Conservation (phyloP, 1,140 invertebrate species). For the Daktulosphaira vitifoliae region DNA sequence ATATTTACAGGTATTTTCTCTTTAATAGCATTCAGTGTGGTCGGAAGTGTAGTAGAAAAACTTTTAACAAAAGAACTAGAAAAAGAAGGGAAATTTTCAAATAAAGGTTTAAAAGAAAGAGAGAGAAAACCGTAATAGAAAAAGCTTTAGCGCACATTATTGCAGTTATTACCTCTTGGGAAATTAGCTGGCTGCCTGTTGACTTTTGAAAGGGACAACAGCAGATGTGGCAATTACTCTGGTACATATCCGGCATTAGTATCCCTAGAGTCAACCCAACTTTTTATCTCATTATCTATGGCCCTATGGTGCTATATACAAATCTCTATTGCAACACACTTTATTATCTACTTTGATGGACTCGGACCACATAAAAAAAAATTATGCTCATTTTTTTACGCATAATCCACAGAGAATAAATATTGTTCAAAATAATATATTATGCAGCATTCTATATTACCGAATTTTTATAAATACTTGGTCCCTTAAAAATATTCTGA, state of each 20-base stretch:
- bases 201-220: conserved; percentile 32
- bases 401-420: no score
- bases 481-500: no score
- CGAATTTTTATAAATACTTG: no score
- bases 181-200: conserved; percentile 31
- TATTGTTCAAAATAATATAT: no score
- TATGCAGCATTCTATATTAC: no score
- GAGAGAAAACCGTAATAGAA: conserved; percentile 29
- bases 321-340: conserved; percentile 6
- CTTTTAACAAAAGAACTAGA: conserved; percentile 19
- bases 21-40: neutral
- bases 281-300: conserved; percentile 30
- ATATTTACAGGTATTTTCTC: conserved; percentile 4
- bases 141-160: conserved; percentile 13
- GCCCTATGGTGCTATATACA: neutral
- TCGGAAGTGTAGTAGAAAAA: conserved; percentile 7
- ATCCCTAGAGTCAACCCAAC: conserved; percentile 22
- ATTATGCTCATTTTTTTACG: no score
- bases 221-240: conserved; percentile 29
- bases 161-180: conserved; percentile 31
- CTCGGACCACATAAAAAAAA: no score
- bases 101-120: neutral
- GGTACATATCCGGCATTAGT: conserved; percentile 18
- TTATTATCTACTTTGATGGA: neutral
- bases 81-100: no score